These are phyloP conservation scores for Aspidapion aeneum DNA, from an alignment of 2,888 invertebrate genomes.

Conservation along the genomic window DNA sequence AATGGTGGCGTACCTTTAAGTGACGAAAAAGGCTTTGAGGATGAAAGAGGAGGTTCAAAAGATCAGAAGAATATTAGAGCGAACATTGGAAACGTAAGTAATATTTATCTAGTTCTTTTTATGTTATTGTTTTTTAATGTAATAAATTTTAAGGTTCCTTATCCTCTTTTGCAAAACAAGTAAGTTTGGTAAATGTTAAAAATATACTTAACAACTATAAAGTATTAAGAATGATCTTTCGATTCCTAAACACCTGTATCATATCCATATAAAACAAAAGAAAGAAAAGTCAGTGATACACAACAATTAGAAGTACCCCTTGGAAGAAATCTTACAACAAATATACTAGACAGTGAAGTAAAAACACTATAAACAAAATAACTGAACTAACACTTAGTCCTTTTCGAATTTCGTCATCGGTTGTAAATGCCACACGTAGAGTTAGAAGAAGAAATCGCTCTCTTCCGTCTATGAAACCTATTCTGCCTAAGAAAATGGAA, in stretches of 20 bases:
- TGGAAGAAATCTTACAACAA: too few relatives aligned
- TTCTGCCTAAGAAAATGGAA: background rate
- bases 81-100: constrained; percentile 47
- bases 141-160: too few relatives aligned
- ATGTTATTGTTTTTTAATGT: too few relatives aligned
- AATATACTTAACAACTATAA: too few relatives aligned
- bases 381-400: background rate
- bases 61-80: constrained; percentile 33
- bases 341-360: background rate
- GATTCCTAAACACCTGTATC: too few relatives aligned
- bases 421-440: background rate
- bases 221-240: too few relatives aligned
- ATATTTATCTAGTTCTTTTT: too few relatives aligned
- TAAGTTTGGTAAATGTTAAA: too few relatives aligned
- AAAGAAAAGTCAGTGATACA: too few relatives aligned
- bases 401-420: background rate
- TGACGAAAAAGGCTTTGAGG: constrained; percentile 41
- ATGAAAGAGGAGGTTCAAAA: constrained; percentile 11
- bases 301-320: too few relatives aligned
- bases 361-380: background rate
- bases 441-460: background rate
- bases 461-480: background rate
- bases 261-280: too few relatives aligned
- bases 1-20: constrained; percentile 48
- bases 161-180: too few relatives aligned